phyloP scores from a whole-genome alignment of 2,888 invertebrate species.

The Campoplex capitator region DNA sequence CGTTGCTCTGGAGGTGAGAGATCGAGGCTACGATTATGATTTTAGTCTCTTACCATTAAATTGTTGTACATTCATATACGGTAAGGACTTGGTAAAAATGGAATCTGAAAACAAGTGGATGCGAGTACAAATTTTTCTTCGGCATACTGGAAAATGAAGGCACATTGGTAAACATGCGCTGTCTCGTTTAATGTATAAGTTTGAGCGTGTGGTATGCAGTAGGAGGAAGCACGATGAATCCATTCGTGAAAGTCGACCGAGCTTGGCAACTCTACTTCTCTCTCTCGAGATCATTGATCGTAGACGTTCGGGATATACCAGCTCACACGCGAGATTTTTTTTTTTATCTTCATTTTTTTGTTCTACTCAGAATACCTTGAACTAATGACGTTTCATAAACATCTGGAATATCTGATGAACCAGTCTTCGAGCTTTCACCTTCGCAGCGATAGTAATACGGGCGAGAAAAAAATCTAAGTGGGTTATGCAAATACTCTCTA shows the following conservation, averaged over 20 bases:
- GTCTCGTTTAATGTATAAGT: constrained; percentile 3
- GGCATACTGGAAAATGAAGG: constrained; percentile 5
- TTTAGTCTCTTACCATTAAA: constrained; percentile 4
- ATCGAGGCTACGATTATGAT: constrained; percentile 72
- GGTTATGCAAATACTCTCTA: neutral
- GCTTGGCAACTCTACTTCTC: constrained; percentile 29
- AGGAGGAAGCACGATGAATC: constrained; percentile 60
- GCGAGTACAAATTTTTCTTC: constrained; percentile 7
- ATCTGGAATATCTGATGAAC: constrained; percentile 27
- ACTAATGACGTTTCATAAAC: constrained; percentile 33
- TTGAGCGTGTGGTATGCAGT: neutral
- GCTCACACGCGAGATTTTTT: constrained; percentile 2
- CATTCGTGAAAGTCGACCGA: constrained; percentile 70
- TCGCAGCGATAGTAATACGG: constrained; percentile 29
- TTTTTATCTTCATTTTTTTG: neutral
- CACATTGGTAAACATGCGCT: neutral
- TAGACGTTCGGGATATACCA: neutral
- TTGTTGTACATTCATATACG: neutral
- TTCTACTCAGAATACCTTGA: constrained; percentile 10
- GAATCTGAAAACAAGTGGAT: constrained; percentile 1
- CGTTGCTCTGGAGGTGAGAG: constrained; percentile 49
- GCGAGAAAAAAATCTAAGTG: neutral
- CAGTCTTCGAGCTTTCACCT: constrained; percentile 48
- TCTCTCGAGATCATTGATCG: constrained; percentile 56
- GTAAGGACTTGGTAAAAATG: neutral